Evolutionary conservation across 2,113 vertebrate species (phyloP).

Genomic region (Microtus richardsoni): DNA sequence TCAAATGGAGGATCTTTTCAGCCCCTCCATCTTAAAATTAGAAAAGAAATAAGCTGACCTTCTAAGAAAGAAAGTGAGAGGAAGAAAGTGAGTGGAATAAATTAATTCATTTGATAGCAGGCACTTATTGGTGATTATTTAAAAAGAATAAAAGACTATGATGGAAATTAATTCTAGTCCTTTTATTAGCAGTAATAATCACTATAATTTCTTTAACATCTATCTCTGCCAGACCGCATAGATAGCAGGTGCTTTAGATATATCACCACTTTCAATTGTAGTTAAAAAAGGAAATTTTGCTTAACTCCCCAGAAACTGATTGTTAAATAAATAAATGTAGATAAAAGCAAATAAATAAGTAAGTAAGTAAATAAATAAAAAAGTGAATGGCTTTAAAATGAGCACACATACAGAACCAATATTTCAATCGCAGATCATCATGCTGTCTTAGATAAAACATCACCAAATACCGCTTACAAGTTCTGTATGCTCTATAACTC

Average conservation of each 20-base stretch:
- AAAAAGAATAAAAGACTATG: constrained; percentile 11
- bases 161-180: constrained; percentile 25
- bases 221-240: not conserved
- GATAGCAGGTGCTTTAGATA: not conserved
- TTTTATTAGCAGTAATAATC: constrained; percentile 38
- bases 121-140: not conserved
- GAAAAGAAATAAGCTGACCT: not conserved
- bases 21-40: not conserved
- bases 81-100: not conserved
- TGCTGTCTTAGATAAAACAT: not conserved
- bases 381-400: constrained; percentile 8
- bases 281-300: not conserved
- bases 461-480: not conserved
- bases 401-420: not conserved
- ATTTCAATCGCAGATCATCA: not conserved
- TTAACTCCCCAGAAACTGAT: not conserved
- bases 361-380: not conserved
- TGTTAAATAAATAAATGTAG: not conserved
- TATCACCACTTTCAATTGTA: not conserved
- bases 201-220: constrained; percentile 20
- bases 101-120: not conserved
- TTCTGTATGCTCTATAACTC: not conserved
- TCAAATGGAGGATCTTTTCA: not conserved
- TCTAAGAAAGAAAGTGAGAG: constrained; percentile 18
- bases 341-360: not conserved